Base-by-base conservation (phyloP, 2,888 invertebrate species). In the Yponomeuta plumbellus region DNA sequence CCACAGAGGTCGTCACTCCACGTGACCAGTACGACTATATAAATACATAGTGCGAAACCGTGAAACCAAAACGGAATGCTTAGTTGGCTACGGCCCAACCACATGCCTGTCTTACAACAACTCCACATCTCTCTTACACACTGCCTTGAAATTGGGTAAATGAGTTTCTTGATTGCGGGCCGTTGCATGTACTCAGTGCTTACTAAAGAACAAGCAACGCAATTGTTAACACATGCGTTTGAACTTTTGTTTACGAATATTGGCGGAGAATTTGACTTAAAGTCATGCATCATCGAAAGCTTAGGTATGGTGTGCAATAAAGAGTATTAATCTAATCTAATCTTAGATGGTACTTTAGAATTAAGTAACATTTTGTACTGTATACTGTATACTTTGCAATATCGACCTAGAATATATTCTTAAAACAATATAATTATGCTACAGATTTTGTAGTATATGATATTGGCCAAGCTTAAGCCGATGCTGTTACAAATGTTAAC, bases 111-210 rank as follows among this genome's bases (percentile, higher is more conserved):
- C 44, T 34, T 34, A 34, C 6, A 26, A 5, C 11, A 52, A 52
- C 44, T 17, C 13, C 44, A 52, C 17, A 17, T 17, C 44, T 52
- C 13, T 52, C 44, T 52, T 52, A 52, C 44, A 17, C 44, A 52
- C 44, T 52, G 44, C 44, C 44, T 52, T 52, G 44, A 52, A 52
- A 52, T 52, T 52, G 44, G 44, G 44, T 52, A 52, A 52, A 52
- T 52, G 44, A 52, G 44, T 17, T 52, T 52, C 44, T 52, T 17
- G 44, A 52, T 52, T 52, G 44, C 44, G 13, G 44, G 17, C 17
- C 13, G 17, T 52, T 52, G 44, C 44, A 17, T 52, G 44, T 17
- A 13, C 17, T 13, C 17, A 17, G 44, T 52, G 17, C 44, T 52
- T 52, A 17, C 44, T 13, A 52, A 13, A 52, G 44, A 17, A 17